Conservation (phyloP, 2,797 vertebrate genomes). For the Acanthornis magna region DNA sequence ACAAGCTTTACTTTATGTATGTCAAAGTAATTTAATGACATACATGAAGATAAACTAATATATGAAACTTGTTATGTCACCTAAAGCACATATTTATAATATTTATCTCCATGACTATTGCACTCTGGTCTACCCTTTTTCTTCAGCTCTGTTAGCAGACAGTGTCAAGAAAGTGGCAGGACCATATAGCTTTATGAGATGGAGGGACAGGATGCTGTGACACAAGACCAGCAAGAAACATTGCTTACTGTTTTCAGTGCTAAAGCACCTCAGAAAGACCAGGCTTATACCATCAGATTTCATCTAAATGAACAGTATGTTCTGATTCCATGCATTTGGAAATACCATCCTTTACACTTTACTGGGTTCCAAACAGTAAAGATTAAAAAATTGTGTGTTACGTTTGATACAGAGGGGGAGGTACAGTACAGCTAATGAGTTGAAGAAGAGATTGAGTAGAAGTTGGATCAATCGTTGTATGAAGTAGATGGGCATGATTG, state of each 20-base stretch:
- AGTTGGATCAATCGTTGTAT: neutral
- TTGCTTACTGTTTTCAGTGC: neutral
- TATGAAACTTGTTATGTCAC: neutral
- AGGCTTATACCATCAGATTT: neutral
- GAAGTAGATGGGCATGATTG: neutral
- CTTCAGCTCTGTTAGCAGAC: neutral
- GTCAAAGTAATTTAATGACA: neutral
- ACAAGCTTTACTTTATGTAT: neutral
- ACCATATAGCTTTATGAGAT: neutral
- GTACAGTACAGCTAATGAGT: neutral
- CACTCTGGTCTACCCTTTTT: neutral
- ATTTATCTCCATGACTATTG: neutral
- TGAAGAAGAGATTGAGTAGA: neutral
- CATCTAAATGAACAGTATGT: neutral
- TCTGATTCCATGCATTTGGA: neutral
- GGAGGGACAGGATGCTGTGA: neutral
- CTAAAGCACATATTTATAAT: neutral
- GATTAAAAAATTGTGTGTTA: neutral
- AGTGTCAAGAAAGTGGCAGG: neutral
- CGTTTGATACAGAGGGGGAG: neutral
- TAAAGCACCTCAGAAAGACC: neutral
- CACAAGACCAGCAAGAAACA: neutral
- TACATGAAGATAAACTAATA: neutral
- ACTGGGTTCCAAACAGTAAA: neutral
- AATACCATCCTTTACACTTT: neutral